A percentile compares a stretch with the other conserved stretches of the same genome.
phyloP scores from a whole-genome alignment of 2,888 invertebrate genomes.

The Chymomyza fuscimana region DNA sequence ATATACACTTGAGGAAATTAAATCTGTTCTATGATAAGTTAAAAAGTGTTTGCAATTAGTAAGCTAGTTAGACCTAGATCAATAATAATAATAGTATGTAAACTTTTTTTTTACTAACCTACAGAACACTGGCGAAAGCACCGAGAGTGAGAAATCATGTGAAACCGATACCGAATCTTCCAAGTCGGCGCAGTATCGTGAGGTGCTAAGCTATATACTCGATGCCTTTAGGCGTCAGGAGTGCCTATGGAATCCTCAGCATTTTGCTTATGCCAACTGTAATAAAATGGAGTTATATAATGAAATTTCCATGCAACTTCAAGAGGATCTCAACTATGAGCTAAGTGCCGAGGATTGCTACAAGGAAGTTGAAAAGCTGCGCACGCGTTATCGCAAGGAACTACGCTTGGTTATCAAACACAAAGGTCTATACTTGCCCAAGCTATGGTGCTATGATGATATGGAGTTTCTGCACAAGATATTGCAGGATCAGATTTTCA shows the following conservation, averaged over 20 bases:
- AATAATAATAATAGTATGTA: background rate
- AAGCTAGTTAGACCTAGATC: background rate
- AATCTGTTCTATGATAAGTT: background rate
- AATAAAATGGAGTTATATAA: slow-evolving; percentile 55
- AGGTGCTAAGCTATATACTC: slow-evolving; percentile 65
- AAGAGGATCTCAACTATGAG: slow-evolving; percentile 55
- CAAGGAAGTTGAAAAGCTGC: slow-evolving; percentile 68
- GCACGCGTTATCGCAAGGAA: slow-evolving; percentile 72
- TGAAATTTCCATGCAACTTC: slow-evolving; percentile 56
- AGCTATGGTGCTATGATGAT: slow-evolving; percentile 75
- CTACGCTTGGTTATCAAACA: slow-evolving; percentile 66
- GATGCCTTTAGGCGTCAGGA: slow-evolving; percentile 58
- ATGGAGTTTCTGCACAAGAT: slow-evolving; percentile 70
- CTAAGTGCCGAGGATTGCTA: slow-evolving; percentile 63
- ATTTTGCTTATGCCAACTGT: slow-evolving; percentile 57
- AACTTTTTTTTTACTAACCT: background rate
- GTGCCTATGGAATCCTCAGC: slow-evolving; percentile 69
- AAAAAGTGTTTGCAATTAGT: background rate
- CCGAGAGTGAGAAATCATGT: slow-evolving; percentile 59
- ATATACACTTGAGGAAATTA: background rate
- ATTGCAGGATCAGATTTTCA: slow-evolving; percentile 66
- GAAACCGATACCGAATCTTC: slow-evolving; percentile 61
- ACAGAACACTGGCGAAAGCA: slow-evolving; percentile 21
- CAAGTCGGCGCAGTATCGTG: slow-evolving; percentile 57
- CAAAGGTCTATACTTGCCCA: slow-evolving; percentile 71